Conservation (phyloP, 2,888 invertebrate genomes). For the Notodonta dromedarius region DNA sequence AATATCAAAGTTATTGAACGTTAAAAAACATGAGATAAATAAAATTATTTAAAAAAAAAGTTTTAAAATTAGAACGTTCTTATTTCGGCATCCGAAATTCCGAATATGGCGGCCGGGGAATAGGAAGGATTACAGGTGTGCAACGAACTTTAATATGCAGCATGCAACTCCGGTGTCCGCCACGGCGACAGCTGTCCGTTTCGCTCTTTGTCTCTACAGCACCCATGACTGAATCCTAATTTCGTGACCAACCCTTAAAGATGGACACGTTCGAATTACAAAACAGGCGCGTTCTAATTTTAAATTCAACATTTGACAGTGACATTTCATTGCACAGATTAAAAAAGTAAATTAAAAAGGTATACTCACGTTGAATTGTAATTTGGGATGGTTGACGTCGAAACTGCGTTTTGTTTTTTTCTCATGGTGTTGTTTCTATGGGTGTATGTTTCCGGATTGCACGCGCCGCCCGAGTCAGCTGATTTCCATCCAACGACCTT, state of each 20-base stretch:
- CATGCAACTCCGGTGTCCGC: slow-evolving; percentile 55
- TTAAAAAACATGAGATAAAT: slow-evolving; percentile 25
- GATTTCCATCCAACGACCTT: slow-evolving; percentile 77
- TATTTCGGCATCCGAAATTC: slow-evolving; percentile 40
- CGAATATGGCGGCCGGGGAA: slow-evolving; percentile 47
- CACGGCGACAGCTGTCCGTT: slow-evolving; percentile 58
- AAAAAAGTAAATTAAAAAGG: slow-evolving; percentile 23
- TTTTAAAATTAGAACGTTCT: slow-evolving; percentile 31
- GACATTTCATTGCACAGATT: slow-evolving; percentile 14
- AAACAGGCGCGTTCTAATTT: slow-evolving; percentile 20
- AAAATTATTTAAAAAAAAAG: slow-evolving; percentile 13
- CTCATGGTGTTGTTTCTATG: slow-evolving; percentile 46
- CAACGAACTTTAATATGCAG: slow-evolving; percentile 67
- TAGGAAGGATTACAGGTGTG: slow-evolving; percentile 61
- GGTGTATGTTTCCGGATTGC: slow-evolving; percentile 68
- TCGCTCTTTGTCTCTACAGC: slow-evolving; percentile 44
- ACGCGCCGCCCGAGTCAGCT: slow-evolving; percentile 73
- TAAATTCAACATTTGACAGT: slow-evolving; percentile 29
- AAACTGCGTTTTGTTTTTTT: slow-evolving; percentile 39
- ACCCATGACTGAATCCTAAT: slow-evolving; percentile 38
- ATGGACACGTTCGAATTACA: slow-evolving; percentile 25
- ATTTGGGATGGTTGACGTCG: slow-evolving; percentile 36
- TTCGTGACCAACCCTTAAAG: slow-evolving; percentile 33
- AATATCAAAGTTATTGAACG: slow-evolving; percentile 45
- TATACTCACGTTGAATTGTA: slow-evolving; percentile 58